phyloP scores from a whole-genome alignment of 1,140 invertebrate species.

The Euglossa dilemma region DNA sequence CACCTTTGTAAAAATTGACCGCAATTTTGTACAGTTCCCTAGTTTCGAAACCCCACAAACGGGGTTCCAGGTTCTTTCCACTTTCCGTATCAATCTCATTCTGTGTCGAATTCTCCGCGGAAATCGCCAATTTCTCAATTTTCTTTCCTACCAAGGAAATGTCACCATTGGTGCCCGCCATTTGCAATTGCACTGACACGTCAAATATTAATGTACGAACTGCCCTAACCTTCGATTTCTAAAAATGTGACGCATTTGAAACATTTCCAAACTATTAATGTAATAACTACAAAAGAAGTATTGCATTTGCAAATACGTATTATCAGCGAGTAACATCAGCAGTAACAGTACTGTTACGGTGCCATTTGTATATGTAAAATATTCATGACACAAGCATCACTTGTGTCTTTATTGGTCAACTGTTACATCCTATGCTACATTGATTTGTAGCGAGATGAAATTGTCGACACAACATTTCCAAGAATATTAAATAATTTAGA shows the following conservation, averaged over 20 bases:
- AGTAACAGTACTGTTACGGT: not conserved
- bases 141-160: conserved; percentile 71
- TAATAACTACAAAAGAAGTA: not conserved
- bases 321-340: too few species aligned
- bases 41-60: conserved; percentile 78
- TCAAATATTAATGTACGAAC: conserved; percentile 66
- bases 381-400: not conserved
- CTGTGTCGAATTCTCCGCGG: conserved; percentile 52
- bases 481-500: too few species aligned
- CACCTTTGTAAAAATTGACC: conserved; percentile 95
- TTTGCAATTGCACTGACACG: conserved; percentile 74
- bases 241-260: not conserved
- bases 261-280: not conserved
- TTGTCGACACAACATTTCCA: not conserved
- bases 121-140: conserved; percentile 71
- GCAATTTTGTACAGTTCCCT: conserved; percentile 93
- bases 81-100: conserved; percentile 42
- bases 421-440: not conserved
- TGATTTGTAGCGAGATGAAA: not conserved
- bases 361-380: not conserved
- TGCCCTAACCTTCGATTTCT: conserved; percentile 10
- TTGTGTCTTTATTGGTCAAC: not conserved
- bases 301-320: not conserved
- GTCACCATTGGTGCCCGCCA: conserved; percentile 75
- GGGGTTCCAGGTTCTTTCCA: conserved; percentile 66